phyloP scores from a whole-genome alignment of 2,113 vertebrate species.

The Patagioenas fasciata region DNA sequence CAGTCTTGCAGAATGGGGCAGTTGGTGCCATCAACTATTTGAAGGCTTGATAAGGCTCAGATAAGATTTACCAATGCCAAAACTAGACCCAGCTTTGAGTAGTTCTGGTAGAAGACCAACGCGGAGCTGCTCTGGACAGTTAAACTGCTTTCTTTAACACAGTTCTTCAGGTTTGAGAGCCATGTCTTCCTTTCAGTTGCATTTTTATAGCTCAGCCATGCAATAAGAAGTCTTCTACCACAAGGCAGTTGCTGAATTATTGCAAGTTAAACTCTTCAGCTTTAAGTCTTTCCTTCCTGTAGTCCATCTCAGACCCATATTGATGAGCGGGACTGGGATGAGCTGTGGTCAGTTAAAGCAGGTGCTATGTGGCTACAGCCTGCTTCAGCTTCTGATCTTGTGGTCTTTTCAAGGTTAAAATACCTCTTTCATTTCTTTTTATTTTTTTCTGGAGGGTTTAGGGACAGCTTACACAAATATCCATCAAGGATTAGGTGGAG shows the following conservation, averaged over 20 bases:
- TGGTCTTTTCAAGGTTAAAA: background rate
- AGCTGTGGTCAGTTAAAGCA: background rate
- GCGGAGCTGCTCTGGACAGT: background rate
- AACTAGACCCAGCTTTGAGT: background rate
- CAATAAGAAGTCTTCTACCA: background rate
- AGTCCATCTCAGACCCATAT: background rate
- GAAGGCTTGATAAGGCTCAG: background rate
- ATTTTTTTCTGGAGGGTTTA: background rate
- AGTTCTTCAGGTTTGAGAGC: background rate
- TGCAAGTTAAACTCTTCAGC: background rate
- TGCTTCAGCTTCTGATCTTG: background rate
- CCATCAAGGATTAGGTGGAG: rapidly evolving
- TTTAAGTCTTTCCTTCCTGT: background rate
- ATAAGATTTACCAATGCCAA: background rate
- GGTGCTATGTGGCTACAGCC: background rate
- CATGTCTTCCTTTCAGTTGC: background rate
- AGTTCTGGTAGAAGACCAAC: background rate
- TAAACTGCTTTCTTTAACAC: background rate
- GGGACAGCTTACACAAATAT: background rate
- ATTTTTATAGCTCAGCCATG: background rate
- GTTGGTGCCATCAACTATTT: background rate
- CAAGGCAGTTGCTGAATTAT: background rate
- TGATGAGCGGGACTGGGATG: no score
- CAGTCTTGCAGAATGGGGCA: background rate
- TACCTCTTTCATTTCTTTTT: no score